These are phyloP conservation scores for Therioaphis trifolii DNA, from an alignment of 2,888 invertebrate genomes.

Conservation along the genomic window DNA sequence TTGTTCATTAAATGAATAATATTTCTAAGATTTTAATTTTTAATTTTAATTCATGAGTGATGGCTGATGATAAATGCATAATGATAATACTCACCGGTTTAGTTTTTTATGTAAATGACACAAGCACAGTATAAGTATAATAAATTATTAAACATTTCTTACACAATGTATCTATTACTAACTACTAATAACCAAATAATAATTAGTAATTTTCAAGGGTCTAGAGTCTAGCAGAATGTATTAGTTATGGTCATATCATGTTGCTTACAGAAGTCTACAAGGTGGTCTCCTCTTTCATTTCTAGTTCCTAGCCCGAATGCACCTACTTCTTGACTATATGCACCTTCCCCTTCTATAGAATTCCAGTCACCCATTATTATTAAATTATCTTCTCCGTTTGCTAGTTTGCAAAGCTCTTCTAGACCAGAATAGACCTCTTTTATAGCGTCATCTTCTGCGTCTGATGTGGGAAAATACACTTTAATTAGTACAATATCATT, in stretches of 20 bases:
- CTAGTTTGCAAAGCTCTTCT: slow-evolving; percentile 31
- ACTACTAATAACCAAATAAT: no score
- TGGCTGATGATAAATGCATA: no score
- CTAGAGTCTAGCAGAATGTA: no score
- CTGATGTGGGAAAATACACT: slow-evolving; percentile 36
- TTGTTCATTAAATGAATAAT: no score
- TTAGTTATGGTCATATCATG: not conserved
- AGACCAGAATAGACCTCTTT: slow-evolving; percentile 15
- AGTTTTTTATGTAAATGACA: no score
- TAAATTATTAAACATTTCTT: no score
- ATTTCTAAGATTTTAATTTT: no score
- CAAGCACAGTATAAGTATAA: no score
- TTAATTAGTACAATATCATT: slow-evolving; percentile 39
- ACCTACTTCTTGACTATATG: slow-evolving; percentile 1
- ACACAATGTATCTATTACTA: no score
- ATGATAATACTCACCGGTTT: no score
- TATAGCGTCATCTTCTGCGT: not conserved
- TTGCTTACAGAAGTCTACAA: slow-evolving; percentile 35
- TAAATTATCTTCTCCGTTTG: slow-evolving; percentile 39
- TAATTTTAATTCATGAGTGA: no score
- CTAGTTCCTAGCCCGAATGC: slow-evolving; percentile 13
- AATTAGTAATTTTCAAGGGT: no score
- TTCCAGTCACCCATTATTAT: slow-evolving; percentile 52
- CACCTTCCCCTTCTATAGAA: slow-evolving; percentile 23
- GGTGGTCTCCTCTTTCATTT: slow-evolving; percentile 32